phyloP scores from a whole-genome alignment of 2,888 invertebrate genomes.

The Glyphotaelius pellucidus region DNA sequence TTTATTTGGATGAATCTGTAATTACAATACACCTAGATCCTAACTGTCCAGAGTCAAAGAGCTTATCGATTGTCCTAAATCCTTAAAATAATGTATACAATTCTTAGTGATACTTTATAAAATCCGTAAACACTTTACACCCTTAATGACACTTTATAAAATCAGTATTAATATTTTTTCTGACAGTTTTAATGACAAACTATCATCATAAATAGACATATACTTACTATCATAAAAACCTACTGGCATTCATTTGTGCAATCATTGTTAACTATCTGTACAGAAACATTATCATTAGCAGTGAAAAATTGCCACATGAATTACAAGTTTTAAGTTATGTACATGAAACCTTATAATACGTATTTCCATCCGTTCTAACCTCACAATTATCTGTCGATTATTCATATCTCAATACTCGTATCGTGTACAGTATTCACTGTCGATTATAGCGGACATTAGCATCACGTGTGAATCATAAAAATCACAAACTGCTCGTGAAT shows the following conservation, averaged over 20 bases:
- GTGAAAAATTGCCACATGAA: conserved; percentile 50
- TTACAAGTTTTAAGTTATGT: conserved; percentile 47
- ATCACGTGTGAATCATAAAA: not conserved
- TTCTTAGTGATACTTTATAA: no score
- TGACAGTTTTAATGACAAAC: not conserved
- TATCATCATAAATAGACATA: not conserved
- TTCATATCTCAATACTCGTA: conserved; percentile 1
- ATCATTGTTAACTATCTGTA: conserved; percentile 47
- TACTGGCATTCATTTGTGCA: not conserved
- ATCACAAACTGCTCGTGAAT: not conserved
- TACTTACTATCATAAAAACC: not conserved
- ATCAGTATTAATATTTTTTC: not conserved
- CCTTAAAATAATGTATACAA: no score
- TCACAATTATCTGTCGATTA: conserved; percentile 41
- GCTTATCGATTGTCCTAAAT: no score
- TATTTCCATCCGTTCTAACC: conserved; percentile 16
- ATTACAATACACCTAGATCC: no score
- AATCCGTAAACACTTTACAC: no score
- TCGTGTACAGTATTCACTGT: conserved; percentile 8
- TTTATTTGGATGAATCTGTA: no score
- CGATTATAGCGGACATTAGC: not conserved
- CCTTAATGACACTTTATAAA: not conserved
- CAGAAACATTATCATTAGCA: conserved; percentile 49
- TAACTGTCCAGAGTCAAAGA: no score
- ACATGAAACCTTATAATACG: conserved; percentile 27